Evolutionary conservation across 2,797 vertebrate genomes (phyloP).

Genomic region (Pangasius larnaudii): DNA sequence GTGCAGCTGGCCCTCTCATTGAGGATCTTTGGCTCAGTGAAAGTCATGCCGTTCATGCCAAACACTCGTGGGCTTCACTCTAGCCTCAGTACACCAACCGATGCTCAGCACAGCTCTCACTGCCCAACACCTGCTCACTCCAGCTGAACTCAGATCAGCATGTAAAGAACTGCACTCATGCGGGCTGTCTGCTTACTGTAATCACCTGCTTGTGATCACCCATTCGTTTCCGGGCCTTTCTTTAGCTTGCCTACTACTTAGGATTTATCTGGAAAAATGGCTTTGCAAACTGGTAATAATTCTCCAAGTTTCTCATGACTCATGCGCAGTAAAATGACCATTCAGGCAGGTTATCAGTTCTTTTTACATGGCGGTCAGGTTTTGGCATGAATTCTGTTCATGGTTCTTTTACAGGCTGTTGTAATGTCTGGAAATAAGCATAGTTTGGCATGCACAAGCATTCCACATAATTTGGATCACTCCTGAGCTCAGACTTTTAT

Average conservation of each 20-base stretch:
- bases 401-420: slow-evolving; percentile 38
- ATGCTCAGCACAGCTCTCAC: not conserved
- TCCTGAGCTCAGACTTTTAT: slow-evolving; percentile 34
- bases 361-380: slow-evolving; percentile 25
- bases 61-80: slow-evolving; percentile 16
- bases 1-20: slow-evolving; percentile 46
- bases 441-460: slow-evolving; percentile 19
- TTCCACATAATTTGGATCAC: slow-evolving; percentile 37
- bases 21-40: slow-evolving; percentile 43
- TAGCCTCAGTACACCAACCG: slow-evolving; percentile 17
- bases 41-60: slow-evolving; percentile 26
- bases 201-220: slow-evolving; percentile 6
- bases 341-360: slow-evolving; percentile 22
- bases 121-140: slow-evolving; percentile 18
- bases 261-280: not conserved
- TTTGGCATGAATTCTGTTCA: slow-evolving; percentile 14
- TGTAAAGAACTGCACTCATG: not conserved
- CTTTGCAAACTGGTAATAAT: not conserved
- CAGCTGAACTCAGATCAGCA: slow-evolving; percentile 36
- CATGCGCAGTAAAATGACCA: slow-evolving; percentile 15
- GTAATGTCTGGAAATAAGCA: slow-evolving; percentile 49
- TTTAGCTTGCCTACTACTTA: not conserved
- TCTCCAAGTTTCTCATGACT: not conserved
- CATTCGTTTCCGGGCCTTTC: not conserved
- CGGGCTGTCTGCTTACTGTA: slow-evolving; percentile 17